These are phyloP conservation scores for Catharus ustulatus DNA, from an alignment of 2,797 vertebrate species.

Conservation along the genomic window DNA sequence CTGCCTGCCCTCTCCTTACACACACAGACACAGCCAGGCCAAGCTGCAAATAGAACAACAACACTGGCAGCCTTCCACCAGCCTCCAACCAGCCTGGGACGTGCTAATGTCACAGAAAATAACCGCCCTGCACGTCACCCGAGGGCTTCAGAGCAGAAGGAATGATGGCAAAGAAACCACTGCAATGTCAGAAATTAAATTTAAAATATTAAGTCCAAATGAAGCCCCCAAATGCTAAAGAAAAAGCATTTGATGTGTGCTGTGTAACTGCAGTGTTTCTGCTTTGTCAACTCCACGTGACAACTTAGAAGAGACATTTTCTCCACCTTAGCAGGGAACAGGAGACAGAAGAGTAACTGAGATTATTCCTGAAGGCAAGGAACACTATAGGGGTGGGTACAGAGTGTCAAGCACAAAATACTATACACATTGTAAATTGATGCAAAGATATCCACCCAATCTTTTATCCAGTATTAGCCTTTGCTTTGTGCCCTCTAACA, in stretches of 20 bases:
- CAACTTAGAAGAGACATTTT: not conserved
- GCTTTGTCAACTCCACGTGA: not conserved
- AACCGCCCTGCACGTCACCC: not conserved
- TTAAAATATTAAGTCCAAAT: not conserved
- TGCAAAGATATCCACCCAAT: not conserved
- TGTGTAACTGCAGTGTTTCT: not conserved
- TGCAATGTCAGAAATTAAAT: not conserved
- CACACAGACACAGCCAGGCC: not conserved
- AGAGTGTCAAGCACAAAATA: not conserved
- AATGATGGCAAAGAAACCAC: not conserved
- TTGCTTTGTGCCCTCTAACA: not conserved
- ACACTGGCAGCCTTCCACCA: constrained; percentile 19
- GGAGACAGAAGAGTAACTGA: not conserved
- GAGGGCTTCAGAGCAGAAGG: not conserved
- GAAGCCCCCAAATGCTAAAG: not conserved
- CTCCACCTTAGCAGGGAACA: not conserved
- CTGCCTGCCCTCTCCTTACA: not conserved
- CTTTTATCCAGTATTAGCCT: not conserved
- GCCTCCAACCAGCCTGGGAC: not conserved
- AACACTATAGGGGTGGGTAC: not conserved
- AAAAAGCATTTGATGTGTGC: not conserved
- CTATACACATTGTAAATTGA: not conserved
- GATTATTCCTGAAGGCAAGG: not conserved
- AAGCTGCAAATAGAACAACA: constrained; percentile 6
- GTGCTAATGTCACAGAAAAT: not conserved